A percentile compares a stretch with the other conserved stretches of the same genome.
These are phyloP conservation scores for Epirrhoe tristata DNA, from an alignment of 2,888 invertebrate species.

Conservation along the genomic window DNA sequence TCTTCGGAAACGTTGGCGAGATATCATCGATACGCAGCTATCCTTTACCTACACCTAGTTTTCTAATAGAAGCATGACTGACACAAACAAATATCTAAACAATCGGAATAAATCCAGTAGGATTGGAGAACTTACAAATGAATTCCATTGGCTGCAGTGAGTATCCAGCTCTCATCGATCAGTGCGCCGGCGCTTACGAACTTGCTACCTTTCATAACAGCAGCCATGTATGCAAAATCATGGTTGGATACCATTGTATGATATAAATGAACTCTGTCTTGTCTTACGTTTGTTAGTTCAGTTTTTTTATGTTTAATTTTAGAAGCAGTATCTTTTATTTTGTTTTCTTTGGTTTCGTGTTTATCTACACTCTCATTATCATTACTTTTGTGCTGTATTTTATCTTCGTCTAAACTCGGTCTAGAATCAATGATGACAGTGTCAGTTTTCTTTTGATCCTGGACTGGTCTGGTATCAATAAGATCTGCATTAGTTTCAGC, in stretches of 20 bases:
- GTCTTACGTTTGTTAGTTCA: background rate
- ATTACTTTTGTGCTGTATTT: background rate
- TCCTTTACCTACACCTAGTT: no score
- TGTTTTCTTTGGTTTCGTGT: background rate
- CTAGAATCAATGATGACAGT: background rate
- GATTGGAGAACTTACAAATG: slow-evolving; percentile 7
- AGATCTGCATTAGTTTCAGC: background rate
- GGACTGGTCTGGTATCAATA: background rate
- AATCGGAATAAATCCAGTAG: no score
- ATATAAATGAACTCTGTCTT: slow-evolving; percentile 44
- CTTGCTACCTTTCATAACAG: slow-evolving; percentile 61
- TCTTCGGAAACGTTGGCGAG: no score
- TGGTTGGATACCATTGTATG: slow-evolving; percentile 58
- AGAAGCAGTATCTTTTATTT: background rate
- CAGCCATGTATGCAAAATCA: slow-evolving; percentile 69
- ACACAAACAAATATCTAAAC: no score
- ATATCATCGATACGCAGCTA: no score
- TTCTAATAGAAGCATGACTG: no score
- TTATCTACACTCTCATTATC: background rate
- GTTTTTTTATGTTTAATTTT: background rate
- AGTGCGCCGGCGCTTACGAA: slow-evolving; percentile 71
- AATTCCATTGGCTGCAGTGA: slow-evolving; percentile 70
- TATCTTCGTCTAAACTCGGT: background rate
- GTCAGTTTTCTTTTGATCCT: background rate
- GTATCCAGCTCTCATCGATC: slow-evolving; percentile 67